Conservation (phyloP, 2,113 vertebrate genomes). For the Nerophis ophidion region DNA sequence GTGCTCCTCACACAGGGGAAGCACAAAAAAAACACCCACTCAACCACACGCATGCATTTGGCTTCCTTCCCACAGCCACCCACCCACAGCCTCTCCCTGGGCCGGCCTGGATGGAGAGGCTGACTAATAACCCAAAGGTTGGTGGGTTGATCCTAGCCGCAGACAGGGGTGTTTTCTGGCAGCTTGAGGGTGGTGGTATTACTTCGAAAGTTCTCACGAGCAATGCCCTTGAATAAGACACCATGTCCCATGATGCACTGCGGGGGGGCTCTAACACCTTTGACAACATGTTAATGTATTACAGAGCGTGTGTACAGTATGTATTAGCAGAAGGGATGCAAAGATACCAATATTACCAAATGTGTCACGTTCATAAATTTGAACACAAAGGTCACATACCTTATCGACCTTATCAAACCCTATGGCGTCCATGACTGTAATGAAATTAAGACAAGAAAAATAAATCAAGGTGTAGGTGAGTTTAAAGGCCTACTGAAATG, state of each 20-base stretch:
- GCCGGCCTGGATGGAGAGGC: constrained; percentile 60
- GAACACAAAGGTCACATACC: constrained; percentile 1
- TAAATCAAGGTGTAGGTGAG: no score
- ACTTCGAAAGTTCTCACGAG: constrained; percentile 61
- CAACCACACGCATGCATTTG: constrained; percentile 47
- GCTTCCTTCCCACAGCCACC: constrained; percentile 52
- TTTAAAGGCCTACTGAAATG: no score
- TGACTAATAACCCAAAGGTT: constrained; percentile 70
- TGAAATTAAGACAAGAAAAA: no score
- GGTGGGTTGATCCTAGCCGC: constrained; percentile 63
- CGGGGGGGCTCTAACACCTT: constrained; percentile 50
- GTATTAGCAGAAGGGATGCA: constrained; percentile 8
- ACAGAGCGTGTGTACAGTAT: constrained; percentile 10
- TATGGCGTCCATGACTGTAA: no score
- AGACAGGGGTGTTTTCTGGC: constrained; percentile 61
- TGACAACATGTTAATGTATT: constrained; percentile 56
- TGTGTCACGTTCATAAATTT: background rate
- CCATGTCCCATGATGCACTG: constrained; percentile 50
- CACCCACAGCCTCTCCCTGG: constrained; percentile 53
- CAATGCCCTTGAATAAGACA: constrained; percentile 64
- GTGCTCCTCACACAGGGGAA: constrained; percentile 73
- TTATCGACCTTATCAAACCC: no score
- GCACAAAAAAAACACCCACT: constrained; percentile 57
- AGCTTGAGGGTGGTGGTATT: constrained; percentile 58
- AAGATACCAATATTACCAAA: constrained; percentile 3